Evolutionary conservation across 2,888 invertebrate genomes (phyloP).

Genomic region (Timema podura): DNA sequence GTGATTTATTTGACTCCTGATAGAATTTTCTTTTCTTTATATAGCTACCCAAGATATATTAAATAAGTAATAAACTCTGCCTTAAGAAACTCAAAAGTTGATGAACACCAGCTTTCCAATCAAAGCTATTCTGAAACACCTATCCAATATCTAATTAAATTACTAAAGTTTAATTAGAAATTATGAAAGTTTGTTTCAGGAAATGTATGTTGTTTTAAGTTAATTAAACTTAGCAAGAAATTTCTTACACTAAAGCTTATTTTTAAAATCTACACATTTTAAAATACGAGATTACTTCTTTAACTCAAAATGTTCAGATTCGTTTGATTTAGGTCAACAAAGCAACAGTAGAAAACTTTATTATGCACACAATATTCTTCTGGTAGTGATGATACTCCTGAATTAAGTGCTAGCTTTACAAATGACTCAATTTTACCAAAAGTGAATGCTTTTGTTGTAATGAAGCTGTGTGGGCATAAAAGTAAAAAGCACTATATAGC

Average conservation of each 20-base stretch:
- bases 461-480: neutral
- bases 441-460: neutral
- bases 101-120: too few species aligned
- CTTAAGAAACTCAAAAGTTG: too few species aligned
- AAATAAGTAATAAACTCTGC: too few species aligned
- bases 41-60: too few species aligned
- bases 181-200: neutral
- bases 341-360: neutral
- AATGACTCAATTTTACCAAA: neutral
- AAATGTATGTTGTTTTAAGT: too few species aligned
- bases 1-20: too few species aligned
- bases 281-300: neutral
- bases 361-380: slow-evolving; percentile 11
- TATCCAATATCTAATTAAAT: too few species aligned
- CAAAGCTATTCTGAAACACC: too few species aligned
- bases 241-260: neutral
- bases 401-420: slow-evolving; percentile 1
- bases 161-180: neutral
- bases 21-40: too few species aligned
- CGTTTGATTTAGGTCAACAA: neutral
- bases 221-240: neutral
- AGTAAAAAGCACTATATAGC: slow-evolving; percentile 5
- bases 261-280: too few species aligned
- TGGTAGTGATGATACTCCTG: slow-evolving; percentile 6
- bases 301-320: slow-evolving; percentile 4